Percentiles rank a stretch among this genome's conserved stretches.
Evolutionary conservation across 2,888 invertebrate genomes (phyloP).

Genomic region (Plagiodera versicolora): DNA sequence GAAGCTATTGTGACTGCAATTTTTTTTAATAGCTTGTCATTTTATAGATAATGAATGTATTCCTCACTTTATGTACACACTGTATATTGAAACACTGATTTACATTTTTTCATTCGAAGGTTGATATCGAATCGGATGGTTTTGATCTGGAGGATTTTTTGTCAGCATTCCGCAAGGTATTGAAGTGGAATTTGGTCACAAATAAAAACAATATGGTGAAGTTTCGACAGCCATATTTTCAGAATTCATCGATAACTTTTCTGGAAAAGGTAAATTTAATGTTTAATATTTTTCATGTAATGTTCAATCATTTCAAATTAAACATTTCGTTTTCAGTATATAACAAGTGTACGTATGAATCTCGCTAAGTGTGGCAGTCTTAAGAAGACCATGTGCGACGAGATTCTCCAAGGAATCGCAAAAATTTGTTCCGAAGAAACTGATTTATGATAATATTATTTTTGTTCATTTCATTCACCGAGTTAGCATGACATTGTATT

Average conservation of each 20-base stretch:
- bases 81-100: background rate
- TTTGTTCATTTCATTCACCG: too few species aligned
- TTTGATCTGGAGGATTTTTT: slow-evolving; percentile 52
- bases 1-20: too few species aligned
- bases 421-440: slow-evolving; percentile 17
- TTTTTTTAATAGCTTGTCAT: too few species aligned
- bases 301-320: background rate
- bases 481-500: too few species aligned
- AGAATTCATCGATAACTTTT: slow-evolving; percentile 58
- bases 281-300: background rate
- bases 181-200: slow-evolving; percentile 43
- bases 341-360: slow-evolving; percentile 61
- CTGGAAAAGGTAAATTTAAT: slow-evolving; percentile 39
- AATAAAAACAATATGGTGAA: slow-evolving; percentile 47
- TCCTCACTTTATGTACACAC: too few species aligned
- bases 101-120: slow-evolving; percentile 4
- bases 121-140: slow-evolving; percentile 38
- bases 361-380: slow-evolving; percentile 51
- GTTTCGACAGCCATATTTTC: slow-evolving; percentile 57
- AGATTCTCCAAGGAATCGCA: slow-evolving; percentile 43
- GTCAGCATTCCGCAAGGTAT: slow-evolving; percentile 49
- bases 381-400: slow-evolving; percentile 48
- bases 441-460: too few species aligned
- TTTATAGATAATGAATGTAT: too few species aligned
- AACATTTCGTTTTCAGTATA: slow-evolving; percentile 53